phyloP scores from a whole-genome alignment of 2,888 invertebrate genomes.

The Catocala fraxini region DNA sequence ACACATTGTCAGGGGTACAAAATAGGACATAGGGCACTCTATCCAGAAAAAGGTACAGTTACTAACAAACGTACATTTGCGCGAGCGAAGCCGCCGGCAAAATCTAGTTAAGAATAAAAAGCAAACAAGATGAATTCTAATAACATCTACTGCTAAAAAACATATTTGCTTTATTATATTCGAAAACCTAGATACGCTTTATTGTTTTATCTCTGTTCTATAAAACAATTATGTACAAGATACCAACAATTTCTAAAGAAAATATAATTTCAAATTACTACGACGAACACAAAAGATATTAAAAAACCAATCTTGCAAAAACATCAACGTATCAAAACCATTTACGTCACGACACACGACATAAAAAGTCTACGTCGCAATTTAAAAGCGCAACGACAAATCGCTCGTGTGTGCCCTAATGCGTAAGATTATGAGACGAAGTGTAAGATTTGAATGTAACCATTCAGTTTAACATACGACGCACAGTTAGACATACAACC shows the following conservation, averaged over 20 bases:
- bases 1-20: too few relatives aligned
- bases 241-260: background rate
- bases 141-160: too few relatives aligned
- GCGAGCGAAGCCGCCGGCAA: too few relatives aligned
- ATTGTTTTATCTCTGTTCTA: too few relatives aligned
- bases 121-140: too few relatives aligned
- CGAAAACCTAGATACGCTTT: too few relatives aligned
- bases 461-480: constrained; percentile 26
- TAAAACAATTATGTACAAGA: too few relatives aligned
- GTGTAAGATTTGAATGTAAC: constrained; percentile 31
- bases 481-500: constrained; percentile 18
- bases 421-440: constrained; percentile 27
- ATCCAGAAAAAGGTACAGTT: too few relatives aligned
- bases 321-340: background rate
- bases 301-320: constrained; percentile 4
- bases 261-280: background rate
- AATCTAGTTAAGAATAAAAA: too few relatives aligned
- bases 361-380: constrained; percentile 27
- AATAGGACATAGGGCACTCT: too few relatives aligned
- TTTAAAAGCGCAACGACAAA: constrained; percentile 31
- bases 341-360: constrained; percentile 12
- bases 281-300: background rate
- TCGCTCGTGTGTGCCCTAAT: constrained; percentile 14
- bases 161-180: too few relatives aligned
- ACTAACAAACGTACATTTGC: too few relatives aligned